These are phyloP conservation scores for Drosophila stalkeri DNA, from an alignment of 2,888 invertebrate genomes.

Conservation along the genomic window DNA sequence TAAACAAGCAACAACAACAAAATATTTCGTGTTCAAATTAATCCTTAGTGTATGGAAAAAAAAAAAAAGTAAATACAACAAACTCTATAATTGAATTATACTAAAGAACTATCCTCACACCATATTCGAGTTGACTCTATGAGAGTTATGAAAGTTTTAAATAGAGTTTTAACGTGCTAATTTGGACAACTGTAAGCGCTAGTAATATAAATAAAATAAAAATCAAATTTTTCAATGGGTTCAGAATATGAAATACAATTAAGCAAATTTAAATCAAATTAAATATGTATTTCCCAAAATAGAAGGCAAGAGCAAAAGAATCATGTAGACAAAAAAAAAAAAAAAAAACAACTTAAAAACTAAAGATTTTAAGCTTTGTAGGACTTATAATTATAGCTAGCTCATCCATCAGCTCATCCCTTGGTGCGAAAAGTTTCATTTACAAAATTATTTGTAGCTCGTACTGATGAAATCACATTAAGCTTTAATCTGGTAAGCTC, in stretches of 20 bases:
- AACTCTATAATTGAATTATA: background rate
- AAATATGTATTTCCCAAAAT: too few species aligned
- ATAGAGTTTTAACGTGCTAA: background rate
- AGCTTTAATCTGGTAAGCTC: conserved; percentile 3
- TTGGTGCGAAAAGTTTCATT: background rate
- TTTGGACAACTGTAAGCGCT: background rate
- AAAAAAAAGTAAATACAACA: background rate
- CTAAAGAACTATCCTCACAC: too few species aligned
- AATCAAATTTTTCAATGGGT: too few species aligned
- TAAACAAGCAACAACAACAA: background rate
- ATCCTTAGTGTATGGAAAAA: too few species aligned
- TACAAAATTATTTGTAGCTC: background rate
- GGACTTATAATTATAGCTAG: background rate
- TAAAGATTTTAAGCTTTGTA: too few species aligned
- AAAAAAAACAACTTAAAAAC: too few species aligned
- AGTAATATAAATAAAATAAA: too few species aligned
- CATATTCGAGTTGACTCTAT: background rate
- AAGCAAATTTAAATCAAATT: too few species aligned
- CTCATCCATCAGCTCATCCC: background rate
- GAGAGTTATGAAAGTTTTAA: background rate
- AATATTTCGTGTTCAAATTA: background rate
- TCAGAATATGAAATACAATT: too few species aligned
- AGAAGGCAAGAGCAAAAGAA: too few species aligned
- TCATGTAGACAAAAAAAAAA: too few species aligned
- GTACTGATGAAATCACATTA: background rate